phyloP scores from a whole-genome alignment of 2,113 vertebrate species.

The Eurystomus gularis region DNA sequence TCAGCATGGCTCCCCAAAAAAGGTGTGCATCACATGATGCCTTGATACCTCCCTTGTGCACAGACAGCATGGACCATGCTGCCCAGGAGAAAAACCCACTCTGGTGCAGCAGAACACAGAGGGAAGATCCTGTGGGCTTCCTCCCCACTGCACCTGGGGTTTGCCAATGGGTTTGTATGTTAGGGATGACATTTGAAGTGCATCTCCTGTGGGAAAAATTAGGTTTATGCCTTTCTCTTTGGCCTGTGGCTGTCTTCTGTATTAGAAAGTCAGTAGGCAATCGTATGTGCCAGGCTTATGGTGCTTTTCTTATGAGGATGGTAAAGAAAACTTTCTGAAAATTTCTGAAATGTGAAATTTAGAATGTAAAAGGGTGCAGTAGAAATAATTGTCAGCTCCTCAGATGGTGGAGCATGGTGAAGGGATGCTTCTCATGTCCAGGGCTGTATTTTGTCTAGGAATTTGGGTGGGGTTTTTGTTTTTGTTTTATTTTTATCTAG shows the following conservation, averaged over 20 bases:
- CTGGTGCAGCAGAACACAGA: neutral
- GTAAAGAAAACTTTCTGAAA: neutral
- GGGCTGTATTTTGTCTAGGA: neutral
- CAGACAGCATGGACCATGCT: rapidly evolving
- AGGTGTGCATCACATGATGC: rapidly evolving
- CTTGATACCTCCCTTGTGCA: neutral
- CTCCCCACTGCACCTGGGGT: neutral
- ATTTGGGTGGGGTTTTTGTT: neutral
- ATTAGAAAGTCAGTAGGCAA: neutral
- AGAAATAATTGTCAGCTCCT: neutral
- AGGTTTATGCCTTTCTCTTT: neutral
- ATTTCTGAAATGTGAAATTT: neutral
- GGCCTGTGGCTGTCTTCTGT: neutral
- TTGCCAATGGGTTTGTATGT: rapidly evolving
- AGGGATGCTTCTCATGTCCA: neutral
- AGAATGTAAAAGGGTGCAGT: neutral
- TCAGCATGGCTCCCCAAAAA: neutral
- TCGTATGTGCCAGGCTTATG: neutral
- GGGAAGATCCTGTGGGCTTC: neutral
- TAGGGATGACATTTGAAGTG: neutral
- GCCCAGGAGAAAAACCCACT: neutral
- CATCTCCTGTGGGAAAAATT: neutral
- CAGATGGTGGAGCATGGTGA: neutral
- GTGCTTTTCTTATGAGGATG: neutral
- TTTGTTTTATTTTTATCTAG: neutral